These are phyloP conservation scores for Uria lomvia DNA, from an alignment of 2,113 vertebrate species.

Conservation along the genomic window DNA sequence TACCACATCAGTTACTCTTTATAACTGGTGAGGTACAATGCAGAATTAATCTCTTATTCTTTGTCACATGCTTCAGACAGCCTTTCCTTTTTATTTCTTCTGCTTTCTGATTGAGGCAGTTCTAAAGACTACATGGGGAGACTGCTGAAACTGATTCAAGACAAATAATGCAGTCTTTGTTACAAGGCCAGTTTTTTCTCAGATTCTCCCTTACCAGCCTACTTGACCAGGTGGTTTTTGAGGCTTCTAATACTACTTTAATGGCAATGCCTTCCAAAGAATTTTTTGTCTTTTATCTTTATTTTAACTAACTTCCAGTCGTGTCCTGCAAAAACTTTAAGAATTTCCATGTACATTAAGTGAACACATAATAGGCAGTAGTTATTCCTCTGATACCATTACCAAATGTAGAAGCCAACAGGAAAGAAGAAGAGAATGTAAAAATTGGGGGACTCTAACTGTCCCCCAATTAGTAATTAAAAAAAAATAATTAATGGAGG, in stretches of 20 bases:
- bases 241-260: neutral
- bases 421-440: neutral
- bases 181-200: neutral
- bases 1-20: neutral
- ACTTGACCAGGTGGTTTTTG: neutral
- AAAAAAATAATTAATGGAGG: neutral
- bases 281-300: neutral
- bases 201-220: neutral
- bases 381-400: neutral
- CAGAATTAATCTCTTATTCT: neutral
- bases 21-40: neutral
- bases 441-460: neutral
- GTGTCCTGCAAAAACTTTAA: neutral
- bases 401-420: neutral
- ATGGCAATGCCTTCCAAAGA: neutral
- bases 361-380: neutral
- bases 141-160: neutral
- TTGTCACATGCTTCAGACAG: neutral
- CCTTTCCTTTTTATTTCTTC: neutral
- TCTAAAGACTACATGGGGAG: neutral
- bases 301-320: neutral
- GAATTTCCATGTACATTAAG: neutral
- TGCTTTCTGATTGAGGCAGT: neutral
- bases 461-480: neutral
- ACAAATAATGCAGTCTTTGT: neutral